phyloP scores from a whole-genome alignment of 2,888 invertebrate species.

The Ochropleura plecta region DNA sequence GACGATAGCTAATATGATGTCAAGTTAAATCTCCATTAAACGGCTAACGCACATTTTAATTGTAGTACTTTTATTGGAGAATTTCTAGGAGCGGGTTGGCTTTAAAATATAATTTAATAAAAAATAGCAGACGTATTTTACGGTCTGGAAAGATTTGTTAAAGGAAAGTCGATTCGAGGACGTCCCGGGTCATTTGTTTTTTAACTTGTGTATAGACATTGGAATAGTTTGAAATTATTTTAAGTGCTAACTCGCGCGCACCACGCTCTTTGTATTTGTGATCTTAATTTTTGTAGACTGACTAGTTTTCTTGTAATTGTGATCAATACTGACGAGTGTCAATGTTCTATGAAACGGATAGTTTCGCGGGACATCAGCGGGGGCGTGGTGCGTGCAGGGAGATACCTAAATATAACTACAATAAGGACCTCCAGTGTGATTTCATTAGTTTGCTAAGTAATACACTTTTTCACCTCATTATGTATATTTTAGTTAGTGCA shows the following conservation, averaged over 20 bases:
- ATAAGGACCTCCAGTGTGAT: conserved; percentile 78
- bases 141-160: conserved; percentile 37
- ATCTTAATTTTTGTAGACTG: conserved; percentile 69
- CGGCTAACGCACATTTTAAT: conserved; percentile 60
- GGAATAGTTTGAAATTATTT: conserved; percentile 81
- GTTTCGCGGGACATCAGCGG: conserved; percentile 35
- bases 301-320: conserved; percentile 68
- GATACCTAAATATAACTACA: conserved; percentile 73
- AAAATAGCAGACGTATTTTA: conserved; percentile 38
- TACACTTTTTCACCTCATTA: conserved; percentile 79
- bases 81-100: conserved; percentile 45
- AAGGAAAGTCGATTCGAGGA: conserved; percentile 63
- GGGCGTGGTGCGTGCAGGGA: conserved; percentile 60
- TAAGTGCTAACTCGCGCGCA: conserved; percentile 76
- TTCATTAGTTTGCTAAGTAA: conserved; percentile 71
- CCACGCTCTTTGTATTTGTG: conserved; percentile 63
- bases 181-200: conserved; percentile 83
- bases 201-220: conserved; percentile 84
- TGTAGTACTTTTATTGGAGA: conserved; percentile 58
- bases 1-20: conserved; percentile 47
- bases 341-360: conserved; percentile 55
- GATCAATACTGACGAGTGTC: conserved; percentile 56
- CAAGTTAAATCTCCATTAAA: conserved; percentile 44
- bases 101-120: conserved; percentile 65
- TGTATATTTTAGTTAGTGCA: conserved; percentile 81